Evolutionary conservation across 2,113 vertebrate species (phyloP), one percentile per base, ranked within the genome.

Genomic region (Atlantisia rogersi): DNA sequence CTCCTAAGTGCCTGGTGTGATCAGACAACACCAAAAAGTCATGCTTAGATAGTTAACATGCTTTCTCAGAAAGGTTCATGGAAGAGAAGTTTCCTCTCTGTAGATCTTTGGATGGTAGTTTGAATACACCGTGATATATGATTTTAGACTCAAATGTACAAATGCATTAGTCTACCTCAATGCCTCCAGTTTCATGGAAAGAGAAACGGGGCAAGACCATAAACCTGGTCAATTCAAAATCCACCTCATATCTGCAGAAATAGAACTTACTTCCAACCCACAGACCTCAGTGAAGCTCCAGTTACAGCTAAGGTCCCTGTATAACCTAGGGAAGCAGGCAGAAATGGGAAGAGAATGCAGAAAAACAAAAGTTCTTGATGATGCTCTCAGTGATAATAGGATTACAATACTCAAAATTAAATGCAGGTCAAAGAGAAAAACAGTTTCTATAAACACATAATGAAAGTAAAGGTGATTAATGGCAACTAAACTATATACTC

Each of bases 391-490:
- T 71, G 69, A 88, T 76, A 76, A 88, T 0, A 78, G 13, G 42
- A 73, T 78, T 84, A 86, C 18, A 65, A 75, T 31, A 69, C 44
- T 73, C 28, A 84, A 92, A 91, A 94, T 81, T 92, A 96, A 94
- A 96, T 69, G 69, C 42, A 92, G 29, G 67, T 84, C 83, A 85
- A 79, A 92, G 63, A 86, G 76, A 95, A 88, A 80, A 77, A 63
- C 28, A 63, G 39, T 81, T 63, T 88, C 60, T 68, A 64, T 81
- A 81, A 82, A 64, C 53, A 69, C 28, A 59, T 65, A 62, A 86
- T 69, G 65, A 82, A 94, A 88, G 60, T 26, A 88, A 93, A 86
- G 40, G 73, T 86, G 92, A 97, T 96, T 93, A 92, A 96, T 87
- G 62, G 50, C 68, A 95, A 86, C 65, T 40, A 69, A 84, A 86